Percentiles rank a stretch among this genome's conserved stretches.
Evolutionary conservation across 2,113 vertebrate species (phyloP).

Genomic region (Ptilonorhynchus violaceus): DNA sequence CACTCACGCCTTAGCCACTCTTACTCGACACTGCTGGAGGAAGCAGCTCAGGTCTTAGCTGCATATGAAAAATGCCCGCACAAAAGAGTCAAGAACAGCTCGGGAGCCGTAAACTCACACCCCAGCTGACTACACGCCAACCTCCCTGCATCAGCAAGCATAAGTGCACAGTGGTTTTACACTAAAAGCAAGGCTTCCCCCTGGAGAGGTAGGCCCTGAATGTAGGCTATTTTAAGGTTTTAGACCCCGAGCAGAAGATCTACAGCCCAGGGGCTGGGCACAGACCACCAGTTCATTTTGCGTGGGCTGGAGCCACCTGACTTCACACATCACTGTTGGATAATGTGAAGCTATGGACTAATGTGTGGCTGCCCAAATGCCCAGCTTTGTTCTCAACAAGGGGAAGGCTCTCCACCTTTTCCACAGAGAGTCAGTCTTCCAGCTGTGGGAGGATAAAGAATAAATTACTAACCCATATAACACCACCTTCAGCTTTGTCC

Average conservation of each 20-base stretch:
- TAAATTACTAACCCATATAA: background rate
- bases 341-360: rapidly evolving
- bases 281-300: background rate
- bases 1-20: background rate
- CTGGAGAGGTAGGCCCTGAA: background rate
- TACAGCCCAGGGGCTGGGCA: background rate
- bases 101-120: background rate
- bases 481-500: background rate
- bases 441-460: background rate
- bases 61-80: background rate
- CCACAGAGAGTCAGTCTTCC: background rate
- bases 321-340: background rate
- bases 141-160: background rate
- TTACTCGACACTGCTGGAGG: background rate
- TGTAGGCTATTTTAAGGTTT: background rate
- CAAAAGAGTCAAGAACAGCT: background rate
- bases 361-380: background rate
- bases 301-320: background rate
- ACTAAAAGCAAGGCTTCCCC: background rate
- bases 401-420: background rate
- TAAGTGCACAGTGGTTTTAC: background rate
- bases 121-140: background rate
- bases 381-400: background rate
- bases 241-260: background rate
- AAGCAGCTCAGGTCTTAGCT: background rate